Conservation (phyloP, 2,113 vertebrate genomes). For the Psittacula cyanocephala region DNA sequence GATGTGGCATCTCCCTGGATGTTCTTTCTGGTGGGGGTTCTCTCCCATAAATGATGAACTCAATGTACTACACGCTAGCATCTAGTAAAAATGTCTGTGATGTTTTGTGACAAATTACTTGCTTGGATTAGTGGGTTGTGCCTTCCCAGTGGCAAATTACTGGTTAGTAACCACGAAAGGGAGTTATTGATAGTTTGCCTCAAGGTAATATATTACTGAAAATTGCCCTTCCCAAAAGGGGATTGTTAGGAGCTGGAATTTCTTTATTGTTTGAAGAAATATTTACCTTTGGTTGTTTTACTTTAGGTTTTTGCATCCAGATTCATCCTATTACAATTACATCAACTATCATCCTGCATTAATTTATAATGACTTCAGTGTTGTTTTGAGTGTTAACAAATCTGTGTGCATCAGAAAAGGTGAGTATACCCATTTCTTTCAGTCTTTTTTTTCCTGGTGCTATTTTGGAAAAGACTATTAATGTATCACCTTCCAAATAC, state of each 20-base stretch:
- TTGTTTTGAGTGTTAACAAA: background rate
- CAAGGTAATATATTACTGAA: background rate
- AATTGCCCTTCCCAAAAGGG: background rate
- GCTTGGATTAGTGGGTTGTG: background rate
- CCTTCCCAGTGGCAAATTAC: conserved; percentile 29
- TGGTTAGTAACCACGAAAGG: background rate
- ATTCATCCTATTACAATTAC: background rate
- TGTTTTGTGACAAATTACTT: conserved; percentile 33
- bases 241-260: background rate
- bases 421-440: background rate
- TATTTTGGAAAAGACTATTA: background rate
- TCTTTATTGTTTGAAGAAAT: background rate
- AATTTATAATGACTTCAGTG: background rate
- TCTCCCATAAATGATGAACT: background rate
- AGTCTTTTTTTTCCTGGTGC: background rate
- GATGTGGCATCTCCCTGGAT: background rate
- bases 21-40: background rate
- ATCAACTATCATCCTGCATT: background rate
- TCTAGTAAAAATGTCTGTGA: background rate
- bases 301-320: background rate
- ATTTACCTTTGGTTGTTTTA: background rate
- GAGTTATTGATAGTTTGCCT: background rate
- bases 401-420: background rate
- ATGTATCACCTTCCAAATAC: background rate
- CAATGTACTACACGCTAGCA: background rate